Percentiles rank a stretch among this genome's conserved stretches.
Conservation (phyloP, 2,888 invertebrate genomes). For the Drosophila monieri region DNA sequence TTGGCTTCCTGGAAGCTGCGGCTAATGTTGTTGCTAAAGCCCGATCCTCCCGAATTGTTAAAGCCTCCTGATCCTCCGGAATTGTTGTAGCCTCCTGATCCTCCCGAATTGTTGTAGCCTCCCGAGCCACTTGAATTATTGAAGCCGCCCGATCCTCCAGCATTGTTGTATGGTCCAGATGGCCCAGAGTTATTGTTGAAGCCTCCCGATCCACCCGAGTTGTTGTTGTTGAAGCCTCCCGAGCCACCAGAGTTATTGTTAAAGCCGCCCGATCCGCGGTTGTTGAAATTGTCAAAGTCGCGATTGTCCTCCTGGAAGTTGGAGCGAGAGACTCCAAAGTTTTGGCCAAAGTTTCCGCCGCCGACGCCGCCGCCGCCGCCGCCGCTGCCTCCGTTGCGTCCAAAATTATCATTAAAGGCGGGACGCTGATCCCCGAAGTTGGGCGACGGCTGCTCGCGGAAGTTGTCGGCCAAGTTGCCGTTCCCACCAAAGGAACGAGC, state of each 20-base stretch:
- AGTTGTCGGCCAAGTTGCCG: conserved; percentile 15
- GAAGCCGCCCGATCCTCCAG: conserved; percentile 3
- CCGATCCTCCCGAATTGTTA: conserved; percentile 2
- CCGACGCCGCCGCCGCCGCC: neutral
- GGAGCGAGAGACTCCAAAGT: conserved; percentile 5
- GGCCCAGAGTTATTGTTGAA: conserved; percentile 12
- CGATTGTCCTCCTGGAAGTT: conserved; percentile 10
- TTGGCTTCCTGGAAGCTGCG: conserved; percentile 25
- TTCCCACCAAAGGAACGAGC: conserved; percentile 3
- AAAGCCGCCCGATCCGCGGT: neutral
- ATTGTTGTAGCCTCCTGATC: conserved; percentile 1
- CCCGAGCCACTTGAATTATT: neutral
- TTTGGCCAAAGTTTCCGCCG: conserved; percentile 9
- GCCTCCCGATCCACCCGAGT: conserved; percentile 3
- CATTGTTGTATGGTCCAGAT: conserved; percentile 9
- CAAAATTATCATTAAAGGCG: conserved; percentile 11
- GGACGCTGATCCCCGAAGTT: conserved; percentile 11
- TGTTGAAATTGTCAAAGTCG: conserved; percentile 8
- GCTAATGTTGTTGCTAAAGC: conserved; percentile 34
- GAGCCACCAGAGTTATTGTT: conserved; percentile 8
- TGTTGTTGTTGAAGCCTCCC: conserved; percentile 4
- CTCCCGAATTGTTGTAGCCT: conserved; percentile 4
- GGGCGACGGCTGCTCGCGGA: neutral
- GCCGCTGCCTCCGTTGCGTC: conserved; percentile 6
- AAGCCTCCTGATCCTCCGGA: conserved; percentile 10